Percentiles rank a stretch among this genome's conserved stretches.
phyloP scores from a whole-genome alignment of 2,113 vertebrate genomes.

The Colistium nudipinnis region DNA sequence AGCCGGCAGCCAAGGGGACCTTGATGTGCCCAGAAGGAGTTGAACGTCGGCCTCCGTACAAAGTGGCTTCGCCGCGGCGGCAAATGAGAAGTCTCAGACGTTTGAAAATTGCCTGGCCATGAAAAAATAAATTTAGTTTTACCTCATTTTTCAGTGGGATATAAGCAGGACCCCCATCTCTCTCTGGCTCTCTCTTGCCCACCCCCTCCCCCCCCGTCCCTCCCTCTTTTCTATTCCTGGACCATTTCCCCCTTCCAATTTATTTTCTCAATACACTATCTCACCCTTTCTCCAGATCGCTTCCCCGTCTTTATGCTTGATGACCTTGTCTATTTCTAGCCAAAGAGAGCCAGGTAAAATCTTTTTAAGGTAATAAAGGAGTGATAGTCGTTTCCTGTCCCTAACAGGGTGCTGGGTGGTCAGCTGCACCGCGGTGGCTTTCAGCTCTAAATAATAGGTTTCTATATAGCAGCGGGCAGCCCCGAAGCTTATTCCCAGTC shows the following conservation, averaged over 20 bases:
- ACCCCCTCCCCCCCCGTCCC: slow-evolving; percentile 2
- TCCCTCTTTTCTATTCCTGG: no score
- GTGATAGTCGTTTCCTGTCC: slow-evolving; percentile 33
- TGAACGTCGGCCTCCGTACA: slow-evolving; percentile 68
- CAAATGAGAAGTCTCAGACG: slow-evolving; percentile 73
- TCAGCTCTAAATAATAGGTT: slow-evolving; percentile 74
- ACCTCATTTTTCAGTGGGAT: slow-evolving; percentile 71
- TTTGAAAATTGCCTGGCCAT: slow-evolving; percentile 71
- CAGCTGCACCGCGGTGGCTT: slow-evolving; percentile 41
- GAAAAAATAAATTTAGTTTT: slow-evolving; percentile 68
- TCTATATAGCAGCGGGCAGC: slow-evolving; percentile 64
- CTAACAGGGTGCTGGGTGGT: slow-evolving; percentile 19
- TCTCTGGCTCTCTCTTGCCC: slow-evolving; percentile 18
- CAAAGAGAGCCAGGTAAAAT: slow-evolving; percentile 50
- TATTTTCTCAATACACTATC: neutral
- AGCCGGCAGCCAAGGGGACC: slow-evolving; percentile 63
- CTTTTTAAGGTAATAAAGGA: slow-evolving; percentile 45
- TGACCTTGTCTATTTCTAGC: slow-evolving; percentile 31
- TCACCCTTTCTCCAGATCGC: slow-evolving; percentile 27
- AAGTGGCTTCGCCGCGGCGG: slow-evolving; percentile 60
- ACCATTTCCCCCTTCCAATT: neutral
- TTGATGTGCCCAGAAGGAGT: slow-evolving; percentile 72
- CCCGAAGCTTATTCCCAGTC: slow-evolving; percentile 51
- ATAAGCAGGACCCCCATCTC: no score
- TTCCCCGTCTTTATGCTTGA: slow-evolving; percentile 24